Conservation (phyloP, 2,797 vertebrate species). For the Danio choprae region DNA sequence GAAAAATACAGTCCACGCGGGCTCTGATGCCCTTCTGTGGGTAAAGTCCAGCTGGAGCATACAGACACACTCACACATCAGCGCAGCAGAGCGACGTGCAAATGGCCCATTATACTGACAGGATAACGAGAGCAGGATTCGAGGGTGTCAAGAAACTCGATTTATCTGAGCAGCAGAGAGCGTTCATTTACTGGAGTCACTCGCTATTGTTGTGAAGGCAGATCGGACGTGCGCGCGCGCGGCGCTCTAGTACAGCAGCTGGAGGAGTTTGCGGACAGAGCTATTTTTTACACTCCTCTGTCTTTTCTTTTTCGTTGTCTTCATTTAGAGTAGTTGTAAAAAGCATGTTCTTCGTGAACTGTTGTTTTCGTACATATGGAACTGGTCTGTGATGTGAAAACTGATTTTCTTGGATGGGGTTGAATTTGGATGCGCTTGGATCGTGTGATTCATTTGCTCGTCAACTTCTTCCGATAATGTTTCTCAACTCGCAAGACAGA, state of each 20-base stretch:
- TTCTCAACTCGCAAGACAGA: constrained; percentile 23
- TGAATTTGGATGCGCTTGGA: constrained; percentile 20
- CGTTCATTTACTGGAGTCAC: constrained; percentile 42
- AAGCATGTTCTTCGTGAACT: not conserved
- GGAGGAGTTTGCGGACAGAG: constrained; percentile 17
- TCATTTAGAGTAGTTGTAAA: not conserved
- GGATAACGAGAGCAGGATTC: constrained; percentile 64
- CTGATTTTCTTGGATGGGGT: not conserved
- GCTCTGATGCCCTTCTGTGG: constrained; percentile 77
- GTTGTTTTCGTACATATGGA: not conserved
- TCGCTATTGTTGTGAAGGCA: constrained; percentile 25
- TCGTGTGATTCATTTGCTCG: not conserved
- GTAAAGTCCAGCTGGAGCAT: constrained; percentile 71
- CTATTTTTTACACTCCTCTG: not conserved
- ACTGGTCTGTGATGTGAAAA: not conserved
- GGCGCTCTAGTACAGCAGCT: not conserved
- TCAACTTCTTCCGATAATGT: not conserved
- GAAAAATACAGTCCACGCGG: constrained; percentile 73
- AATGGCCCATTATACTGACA: constrained; percentile 69
- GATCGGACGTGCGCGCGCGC: not conserved
- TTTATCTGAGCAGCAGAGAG: constrained; percentile 69
- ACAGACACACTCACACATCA: constrained; percentile 75
- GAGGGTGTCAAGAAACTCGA: constrained; percentile 73
- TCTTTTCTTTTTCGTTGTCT: not conserved
- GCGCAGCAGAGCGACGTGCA: constrained; percentile 71